A percentile compares a stretch with the other conserved stretches of the same genome.
These are phyloP conservation scores for Catharus bicknelli DNA, from an alignment of 2,113 vertebrate genomes.

Conservation along the genomic window DNA sequence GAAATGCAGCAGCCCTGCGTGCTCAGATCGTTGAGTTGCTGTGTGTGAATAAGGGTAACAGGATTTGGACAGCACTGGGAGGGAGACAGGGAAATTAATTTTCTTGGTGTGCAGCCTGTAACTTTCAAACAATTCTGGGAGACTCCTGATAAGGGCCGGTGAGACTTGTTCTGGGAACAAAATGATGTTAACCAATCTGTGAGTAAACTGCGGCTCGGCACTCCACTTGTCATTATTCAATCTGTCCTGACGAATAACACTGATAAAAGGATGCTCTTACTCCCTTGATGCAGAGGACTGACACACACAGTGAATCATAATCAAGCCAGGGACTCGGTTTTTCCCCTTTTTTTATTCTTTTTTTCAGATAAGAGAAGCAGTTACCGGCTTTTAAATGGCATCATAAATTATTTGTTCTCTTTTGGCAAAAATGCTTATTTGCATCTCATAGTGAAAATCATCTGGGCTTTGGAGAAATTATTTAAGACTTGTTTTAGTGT, in stretches of 20 bases:
- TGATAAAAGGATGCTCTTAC: conserved; percentile 39
- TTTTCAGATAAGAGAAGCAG: conserved; percentile 14
- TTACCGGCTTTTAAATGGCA: conserved; percentile 29
- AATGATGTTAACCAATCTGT: conserved; percentile 44
- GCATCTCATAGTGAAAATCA: background rate
- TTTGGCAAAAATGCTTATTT: conserved; percentile 17
- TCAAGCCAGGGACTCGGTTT: conserved; percentile 3
- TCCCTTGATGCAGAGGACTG: conserved; percentile 3
- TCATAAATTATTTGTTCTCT: conserved; percentile 46
- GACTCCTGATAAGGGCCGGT: conserved; percentile 44
- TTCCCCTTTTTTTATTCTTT: background rate
- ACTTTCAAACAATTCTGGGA: conserved; percentile 38
- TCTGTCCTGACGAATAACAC: conserved; percentile 17
- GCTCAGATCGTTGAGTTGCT: background rate
- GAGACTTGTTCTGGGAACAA: conserved; percentile 45
- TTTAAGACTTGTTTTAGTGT: background rate
- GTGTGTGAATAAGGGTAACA: conserved; percentile 20
- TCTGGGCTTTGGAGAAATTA: conserved; percentile 30
- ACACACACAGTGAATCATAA: conserved; percentile 25
- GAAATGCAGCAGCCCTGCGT: background rate
- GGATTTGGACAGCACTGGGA: conserved; percentile 17
- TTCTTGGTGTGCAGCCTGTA: conserved; percentile 34
- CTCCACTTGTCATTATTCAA: conserved; percentile 46
- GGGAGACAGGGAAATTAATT: conserved; percentile 42
- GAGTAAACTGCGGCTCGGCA: conserved; percentile 20